Conservation (phyloP, 2,797 vertebrate genomes). For the Sebastiscus albofasciatus region DNA sequence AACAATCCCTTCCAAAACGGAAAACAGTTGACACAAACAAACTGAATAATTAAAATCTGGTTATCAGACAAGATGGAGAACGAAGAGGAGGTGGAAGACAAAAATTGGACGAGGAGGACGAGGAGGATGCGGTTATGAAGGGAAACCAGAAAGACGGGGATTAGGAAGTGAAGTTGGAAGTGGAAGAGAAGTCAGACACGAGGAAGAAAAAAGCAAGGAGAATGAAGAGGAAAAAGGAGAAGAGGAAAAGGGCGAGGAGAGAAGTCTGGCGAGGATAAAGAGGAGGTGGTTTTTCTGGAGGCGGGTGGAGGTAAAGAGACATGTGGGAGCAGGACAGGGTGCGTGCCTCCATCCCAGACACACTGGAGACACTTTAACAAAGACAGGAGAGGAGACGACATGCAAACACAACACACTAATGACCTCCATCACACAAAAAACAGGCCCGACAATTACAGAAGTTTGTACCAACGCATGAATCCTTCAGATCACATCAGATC, state of each 20-base stretch:
- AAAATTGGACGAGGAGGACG: not conserved
- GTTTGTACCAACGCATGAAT: not conserved
- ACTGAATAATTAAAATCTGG: not conserved
- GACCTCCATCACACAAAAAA: conserved; percentile 43
- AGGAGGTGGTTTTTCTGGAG: not conserved
- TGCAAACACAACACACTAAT: conserved; percentile 57
- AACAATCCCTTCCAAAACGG: not conserved
- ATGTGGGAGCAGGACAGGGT: conserved; percentile 34
- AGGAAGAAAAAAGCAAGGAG: too few relatives aligned
- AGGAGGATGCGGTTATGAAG: not conserved
- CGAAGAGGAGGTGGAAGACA: not conserved
- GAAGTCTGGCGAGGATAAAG: not conserved
- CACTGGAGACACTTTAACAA: conserved; percentile 64
- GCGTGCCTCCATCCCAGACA: conserved; percentile 61
- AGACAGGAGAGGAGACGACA: conserved; percentile 44
- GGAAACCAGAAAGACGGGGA: not conserved
- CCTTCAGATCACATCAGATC: conserved; percentile 46
- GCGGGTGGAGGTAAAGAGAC: conserved; percentile 11
- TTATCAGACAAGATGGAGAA: rapidly evolving
- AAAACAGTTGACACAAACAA: rapidly evolving
- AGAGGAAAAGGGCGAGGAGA: not conserved
- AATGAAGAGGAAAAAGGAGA: not conserved
- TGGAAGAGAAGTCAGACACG: not conserved
- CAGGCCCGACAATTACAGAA: not conserved
- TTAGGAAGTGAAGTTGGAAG: not conserved